These are phyloP conservation scores for Microhierax caerulescens DNA, from an alignment of 2,797 vertebrate genomes.

Conservation along the genomic window DNA sequence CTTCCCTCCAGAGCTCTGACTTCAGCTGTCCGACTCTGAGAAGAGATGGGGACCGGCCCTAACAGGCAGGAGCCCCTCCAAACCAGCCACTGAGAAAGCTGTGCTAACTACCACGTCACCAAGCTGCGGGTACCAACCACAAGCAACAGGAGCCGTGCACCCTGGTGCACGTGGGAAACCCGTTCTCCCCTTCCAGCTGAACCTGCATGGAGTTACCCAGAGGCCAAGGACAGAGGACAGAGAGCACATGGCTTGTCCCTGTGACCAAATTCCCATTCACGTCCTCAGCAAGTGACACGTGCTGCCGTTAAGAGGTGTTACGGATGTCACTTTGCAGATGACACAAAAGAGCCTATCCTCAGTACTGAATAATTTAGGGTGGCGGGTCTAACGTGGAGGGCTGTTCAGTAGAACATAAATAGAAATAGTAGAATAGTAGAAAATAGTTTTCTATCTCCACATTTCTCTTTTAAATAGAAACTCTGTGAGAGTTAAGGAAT, in stretches of 20 bases:
- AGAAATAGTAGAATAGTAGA: no score
- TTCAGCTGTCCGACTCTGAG: not conserved
- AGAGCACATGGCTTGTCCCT: not conserved
- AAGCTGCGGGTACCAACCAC: not conserved
- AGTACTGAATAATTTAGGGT: not conserved
- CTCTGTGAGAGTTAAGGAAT: not conserved
- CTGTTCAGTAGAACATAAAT: not conserved
- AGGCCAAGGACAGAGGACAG: not conserved
- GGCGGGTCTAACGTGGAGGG: not conserved
- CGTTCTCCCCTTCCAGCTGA: not conserved
- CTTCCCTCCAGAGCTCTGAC: not conserved
- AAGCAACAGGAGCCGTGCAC: not conserved
- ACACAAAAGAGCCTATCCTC: not conserved
- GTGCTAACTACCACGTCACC: not conserved
- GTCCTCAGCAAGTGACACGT: not conserved
- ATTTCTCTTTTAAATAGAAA: not conserved
- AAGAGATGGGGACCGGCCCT: not conserved
- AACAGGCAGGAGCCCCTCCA: not conserved
- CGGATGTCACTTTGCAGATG: not conserved
- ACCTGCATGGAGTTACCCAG: not conserved
- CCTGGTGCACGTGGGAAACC: not conserved
- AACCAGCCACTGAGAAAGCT: not conserved
- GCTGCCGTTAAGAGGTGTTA: not conserved
- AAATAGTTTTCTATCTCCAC: not conserved
- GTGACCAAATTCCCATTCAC: not conserved